Evolutionary conservation across 2,113 vertebrate genomes (phyloP).

Genomic region (Peromyscus leucopus): DNA sequence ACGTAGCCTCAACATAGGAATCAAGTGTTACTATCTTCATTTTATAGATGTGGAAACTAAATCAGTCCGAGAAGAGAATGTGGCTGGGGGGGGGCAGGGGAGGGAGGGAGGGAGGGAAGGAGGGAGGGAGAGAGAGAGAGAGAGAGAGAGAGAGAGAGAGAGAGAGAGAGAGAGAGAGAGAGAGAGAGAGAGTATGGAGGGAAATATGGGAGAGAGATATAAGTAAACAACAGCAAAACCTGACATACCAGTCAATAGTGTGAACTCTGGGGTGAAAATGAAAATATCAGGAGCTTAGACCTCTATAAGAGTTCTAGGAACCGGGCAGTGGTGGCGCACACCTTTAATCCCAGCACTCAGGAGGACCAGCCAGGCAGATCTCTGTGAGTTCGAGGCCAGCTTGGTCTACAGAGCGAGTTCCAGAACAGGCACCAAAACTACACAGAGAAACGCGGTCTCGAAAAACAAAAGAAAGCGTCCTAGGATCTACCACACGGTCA

Average conservation of each 20-base stretch:
- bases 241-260: neutral
- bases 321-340: no score
- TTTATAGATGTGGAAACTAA: neutral
- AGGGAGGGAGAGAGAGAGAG: fast-evolving
- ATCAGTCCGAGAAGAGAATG: neutral
- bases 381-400: no score
- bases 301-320: neutral
- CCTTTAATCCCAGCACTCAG: no score
- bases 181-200: neutral
- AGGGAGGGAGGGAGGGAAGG: no score
- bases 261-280: neutral
- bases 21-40: neutral
- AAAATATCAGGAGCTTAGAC: neutral
- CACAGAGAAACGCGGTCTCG: no score
- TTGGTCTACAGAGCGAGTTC: no score
- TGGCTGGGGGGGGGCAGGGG: fast-evolving
- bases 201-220: neutral
- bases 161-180: fast-evolving
- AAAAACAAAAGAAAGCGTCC: no score
- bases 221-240: neutral
- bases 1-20: neutral
- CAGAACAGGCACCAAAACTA: no score
- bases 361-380: no score
- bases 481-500: neutral
- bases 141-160: fast-evolving